Conservation (phyloP, 2,797 vertebrate species). For the Micrastur ruficollis region DNA sequence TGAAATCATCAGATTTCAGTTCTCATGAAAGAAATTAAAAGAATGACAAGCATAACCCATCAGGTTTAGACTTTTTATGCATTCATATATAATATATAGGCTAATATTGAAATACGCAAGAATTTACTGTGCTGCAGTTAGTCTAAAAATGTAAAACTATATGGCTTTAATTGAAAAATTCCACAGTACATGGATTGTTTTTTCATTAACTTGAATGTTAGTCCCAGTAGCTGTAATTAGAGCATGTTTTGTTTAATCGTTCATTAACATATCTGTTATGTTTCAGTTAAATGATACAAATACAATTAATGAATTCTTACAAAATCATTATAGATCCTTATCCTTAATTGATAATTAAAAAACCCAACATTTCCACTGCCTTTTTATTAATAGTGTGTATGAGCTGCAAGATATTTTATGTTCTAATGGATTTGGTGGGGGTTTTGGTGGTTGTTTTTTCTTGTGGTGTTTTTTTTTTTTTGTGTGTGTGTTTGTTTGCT, state of each 20-base stretch:
- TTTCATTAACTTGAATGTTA: neutral
- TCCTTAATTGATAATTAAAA: neutral
- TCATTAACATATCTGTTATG: neutral
- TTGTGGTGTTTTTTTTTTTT: neutral
- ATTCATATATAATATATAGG: neutral
- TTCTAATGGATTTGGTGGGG: neutral
- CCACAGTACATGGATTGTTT: neutral
- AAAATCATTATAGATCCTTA: neutral
- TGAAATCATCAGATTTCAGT: neutral
- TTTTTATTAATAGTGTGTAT: neutral
- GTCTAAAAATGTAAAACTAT: neutral
- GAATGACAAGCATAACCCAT: neutral
- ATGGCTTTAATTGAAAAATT: neutral
- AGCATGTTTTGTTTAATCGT: neutral
- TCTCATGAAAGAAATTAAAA: neutral
- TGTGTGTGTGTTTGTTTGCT: too few relatives aligned
- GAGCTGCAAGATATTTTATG: neutral
- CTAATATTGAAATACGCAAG: neutral
- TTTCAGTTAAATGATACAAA: neutral
- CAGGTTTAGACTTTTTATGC: neutral
- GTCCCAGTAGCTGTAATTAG: neutral
- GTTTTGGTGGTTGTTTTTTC: neutral
- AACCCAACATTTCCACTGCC: neutral
- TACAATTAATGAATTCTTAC: constrained; percentile 2
- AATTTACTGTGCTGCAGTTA: neutral